Conservation (phyloP, 2,888 invertebrate genomes). For the Troides aeacus region DNA sequence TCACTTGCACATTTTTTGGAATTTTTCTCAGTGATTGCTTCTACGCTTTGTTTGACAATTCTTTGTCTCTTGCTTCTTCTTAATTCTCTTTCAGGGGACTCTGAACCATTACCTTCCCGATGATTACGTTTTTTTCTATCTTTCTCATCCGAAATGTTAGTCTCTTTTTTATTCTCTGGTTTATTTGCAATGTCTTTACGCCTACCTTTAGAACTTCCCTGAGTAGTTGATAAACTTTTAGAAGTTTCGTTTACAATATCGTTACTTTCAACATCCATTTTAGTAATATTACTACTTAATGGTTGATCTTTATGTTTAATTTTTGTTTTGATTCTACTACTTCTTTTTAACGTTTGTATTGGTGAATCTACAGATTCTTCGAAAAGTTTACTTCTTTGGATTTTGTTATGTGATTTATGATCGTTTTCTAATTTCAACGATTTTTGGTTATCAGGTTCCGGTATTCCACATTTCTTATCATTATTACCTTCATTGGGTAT, state of each 20-base stretch:
- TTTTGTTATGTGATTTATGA: slow-evolving; percentile 7
- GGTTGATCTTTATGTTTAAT: background rate
- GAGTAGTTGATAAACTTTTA: background rate
- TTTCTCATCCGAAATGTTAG: slow-evolving; percentile 5
- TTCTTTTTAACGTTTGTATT: background rate
- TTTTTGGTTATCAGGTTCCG: too few species aligned
- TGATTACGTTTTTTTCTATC: slow-evolving; percentile 18
- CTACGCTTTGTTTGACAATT: slow-evolving; percentile 36
- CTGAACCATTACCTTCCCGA: slow-evolving; percentile 10
- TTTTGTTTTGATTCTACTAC: slow-evolving; percentile 4
- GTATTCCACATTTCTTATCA: background rate
- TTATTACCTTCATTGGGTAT: background rate
- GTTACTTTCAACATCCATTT: background rate
- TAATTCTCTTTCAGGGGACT: slow-evolving; percentile 42
- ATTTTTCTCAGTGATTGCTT: slow-evolving; percentile 25
- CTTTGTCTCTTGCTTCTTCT: slow-evolving; percentile 58
- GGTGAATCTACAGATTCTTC: background rate
- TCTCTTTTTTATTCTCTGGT: slow-evolving; percentile 3
- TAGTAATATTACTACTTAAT: background rate
- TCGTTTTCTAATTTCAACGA: too few species aligned
- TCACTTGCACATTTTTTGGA: slow-evolving; percentile 20
- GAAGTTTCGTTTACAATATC: slow-evolving; percentile 1
- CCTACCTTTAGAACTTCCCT: slow-evolving; percentile 14
- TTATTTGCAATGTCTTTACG: background rate
- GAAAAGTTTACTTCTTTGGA: slow-evolving; percentile 1